A percentile compares a stretch with the other conserved stretches of the same genome.
Evolutionary conservation across 2,797 vertebrate species (phyloP).

Genomic region (Balearica regulorum): DNA sequence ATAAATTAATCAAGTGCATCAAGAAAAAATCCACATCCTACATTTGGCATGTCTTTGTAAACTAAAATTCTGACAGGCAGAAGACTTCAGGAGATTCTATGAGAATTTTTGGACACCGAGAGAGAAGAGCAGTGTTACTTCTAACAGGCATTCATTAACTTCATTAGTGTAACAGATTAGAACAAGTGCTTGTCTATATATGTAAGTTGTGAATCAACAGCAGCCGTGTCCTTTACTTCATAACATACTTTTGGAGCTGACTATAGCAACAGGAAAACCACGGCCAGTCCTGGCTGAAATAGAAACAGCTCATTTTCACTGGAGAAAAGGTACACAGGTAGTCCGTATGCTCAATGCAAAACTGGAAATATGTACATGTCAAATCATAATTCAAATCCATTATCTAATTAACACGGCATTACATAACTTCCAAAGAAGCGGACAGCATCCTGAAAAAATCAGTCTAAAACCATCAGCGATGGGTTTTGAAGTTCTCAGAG

Average conservation of each 20-base stretch:
- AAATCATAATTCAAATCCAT: background rate
- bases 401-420: background rate
- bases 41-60: background rate
- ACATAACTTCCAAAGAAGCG: background rate
- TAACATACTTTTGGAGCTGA: background rate
- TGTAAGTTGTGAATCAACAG: background rate
- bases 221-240: background rate
- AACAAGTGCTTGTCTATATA: background rate
- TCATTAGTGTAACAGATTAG: background rate
- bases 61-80: background rate
- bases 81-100: background rate
- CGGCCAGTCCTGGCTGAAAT: background rate
- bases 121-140: background rate
- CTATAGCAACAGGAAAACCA: constrained; percentile 4
- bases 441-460: background rate
- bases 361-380: background rate
- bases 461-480: background rate
- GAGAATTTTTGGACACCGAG: background rate
- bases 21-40: background rate
- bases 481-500: background rate
- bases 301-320: constrained; percentile 17
- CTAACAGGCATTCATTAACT: background rate
- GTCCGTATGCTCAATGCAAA: background rate
- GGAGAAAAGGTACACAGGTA: background rate
- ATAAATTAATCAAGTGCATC: background rate